Percentiles rank a stretch among this genome's conserved stretches.
These are phyloP conservation scores for Chloroclysta siterata DNA, from an alignment of 2,888 invertebrate species.

Conservation along the genomic window DNA sequence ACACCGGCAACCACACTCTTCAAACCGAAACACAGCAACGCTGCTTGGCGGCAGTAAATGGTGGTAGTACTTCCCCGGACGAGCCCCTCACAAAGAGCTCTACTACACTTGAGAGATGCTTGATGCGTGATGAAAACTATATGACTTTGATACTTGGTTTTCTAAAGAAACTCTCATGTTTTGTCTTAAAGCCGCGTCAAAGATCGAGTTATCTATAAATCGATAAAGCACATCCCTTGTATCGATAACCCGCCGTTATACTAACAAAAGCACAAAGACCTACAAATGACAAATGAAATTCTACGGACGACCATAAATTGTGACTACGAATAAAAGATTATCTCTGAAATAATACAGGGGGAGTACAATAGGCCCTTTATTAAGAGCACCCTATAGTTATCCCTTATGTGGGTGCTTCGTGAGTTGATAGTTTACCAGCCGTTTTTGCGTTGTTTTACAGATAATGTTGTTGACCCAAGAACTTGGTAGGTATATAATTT, in stretches of 20 bases:
- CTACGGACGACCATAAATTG: constrained; percentile 75
- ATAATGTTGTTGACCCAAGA: constrained; percentile 14
- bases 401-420: constrained; percentile 47
- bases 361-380: constrained; percentile 78
- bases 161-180: too few relatives aligned
- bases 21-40: too few relatives aligned
- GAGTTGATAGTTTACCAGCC: constrained; percentile 33
- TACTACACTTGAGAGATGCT: too few relatives aligned
- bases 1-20: too few relatives aligned
- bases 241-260: constrained; percentile 23
- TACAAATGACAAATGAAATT: constrained; percentile 77
- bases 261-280: constrained; percentile 50
- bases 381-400: constrained; percentile 60
- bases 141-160: too few relatives aligned
- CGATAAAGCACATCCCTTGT: constrained; percentile 19
- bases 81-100: too few relatives aligned
- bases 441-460: constrained; percentile 33
- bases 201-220: not conserved
- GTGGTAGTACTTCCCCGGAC: too few relatives aligned
- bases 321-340: constrained; percentile 79
- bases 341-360: constrained; percentile 79
- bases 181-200: too few relatives aligned
- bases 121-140: too few relatives aligned
- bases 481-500: too few relatives aligned
- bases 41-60: too few relatives aligned